Base-by-base conservation (phyloP, 2,113 vertebrate species). In the Podarcis raffonei region DNA sequence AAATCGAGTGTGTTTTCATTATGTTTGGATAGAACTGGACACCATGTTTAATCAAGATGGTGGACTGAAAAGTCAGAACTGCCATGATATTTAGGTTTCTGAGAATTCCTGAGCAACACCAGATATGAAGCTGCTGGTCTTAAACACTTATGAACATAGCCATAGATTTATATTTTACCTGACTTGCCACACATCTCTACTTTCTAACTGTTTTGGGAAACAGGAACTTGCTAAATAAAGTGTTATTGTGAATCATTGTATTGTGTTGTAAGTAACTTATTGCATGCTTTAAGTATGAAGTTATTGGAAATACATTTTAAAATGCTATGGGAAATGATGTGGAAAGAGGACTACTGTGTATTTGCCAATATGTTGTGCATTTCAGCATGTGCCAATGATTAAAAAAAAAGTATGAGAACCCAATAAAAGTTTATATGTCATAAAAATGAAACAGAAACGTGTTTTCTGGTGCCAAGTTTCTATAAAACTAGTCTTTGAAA, bases 381-480 rank as follows among this genome's bases (percentile, higher is more conserved):
- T 95, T 94, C 94, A 90, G 90, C 94, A 95, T 95, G 92, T 95
- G 95, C 87, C 96, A 96, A 96, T 95, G 94, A 94, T 95, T 94
- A 25, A 93, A 90, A 92, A 94, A 62, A 85, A 76, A 66, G 71
- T 85, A 89, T 93, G 91, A 94, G 85, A 96, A 81, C 81, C 89
- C 90, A 91, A 78, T 96, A 94, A 96, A 97, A 74, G 95, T 97
- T 97, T 95, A 95, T 93, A 91, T 90, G 90, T 95, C 87, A 95
- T 89, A 95, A 94, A 95, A 96, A 96, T 95, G 95, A 97, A 97
- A 94, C 84, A 94, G 91, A 95, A 96, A 96, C 84, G 95, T 94
- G 94, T 94, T 92, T 96, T 96, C 94, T 96, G 94, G 93, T 97
- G 96, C 97, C 96, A 97, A 95, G 91, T 95, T 97, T 95, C 95